Percentiles rank a stretch among this genome's conserved stretches.
Evolutionary conservation across 2,113 vertebrate species (phyloP).

Genomic region (Xenopus borealis): DNA sequence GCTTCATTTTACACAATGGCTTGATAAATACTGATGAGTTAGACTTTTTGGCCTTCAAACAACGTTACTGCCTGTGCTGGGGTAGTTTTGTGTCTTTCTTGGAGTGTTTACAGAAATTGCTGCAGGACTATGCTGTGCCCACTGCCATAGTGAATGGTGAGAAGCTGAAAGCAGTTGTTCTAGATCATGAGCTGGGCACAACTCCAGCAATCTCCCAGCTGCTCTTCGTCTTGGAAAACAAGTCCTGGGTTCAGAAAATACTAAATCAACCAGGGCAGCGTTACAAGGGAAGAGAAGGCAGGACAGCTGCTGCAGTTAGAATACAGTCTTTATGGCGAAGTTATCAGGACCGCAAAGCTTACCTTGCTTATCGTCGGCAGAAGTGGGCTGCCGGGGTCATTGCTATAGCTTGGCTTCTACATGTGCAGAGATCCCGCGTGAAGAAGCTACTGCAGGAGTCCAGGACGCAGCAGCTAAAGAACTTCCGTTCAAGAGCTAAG

Average conservation of each 20-base stretch:
- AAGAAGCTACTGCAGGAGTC: slow-evolving; percentile 68
- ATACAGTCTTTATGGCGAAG: slow-evolving; percentile 74
- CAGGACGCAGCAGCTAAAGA: slow-evolving; percentile 77
- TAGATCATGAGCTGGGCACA: slow-evolving; percentile 52
- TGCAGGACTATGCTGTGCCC: slow-evolving; percentile 69
- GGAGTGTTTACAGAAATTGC: slow-evolving; percentile 61
- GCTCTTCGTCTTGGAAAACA: slow-evolving; percentile 70
- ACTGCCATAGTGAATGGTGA: slow-evolving; percentile 62
- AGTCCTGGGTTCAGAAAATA: slow-evolving; percentile 54
- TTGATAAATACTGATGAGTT: slow-evolving; percentile 54
- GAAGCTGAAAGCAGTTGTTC: slow-evolving; percentile 54
- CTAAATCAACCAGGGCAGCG: slow-evolving; percentile 67
- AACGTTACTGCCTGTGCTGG: slow-evolving; percentile 64
- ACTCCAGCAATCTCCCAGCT: slow-evolving; percentile 49
- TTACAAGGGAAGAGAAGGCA: slow-evolving; percentile 69
- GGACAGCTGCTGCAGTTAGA: slow-evolving; percentile 57
- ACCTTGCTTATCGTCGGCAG: slow-evolving; percentile 51
- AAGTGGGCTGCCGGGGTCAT: slow-evolving; percentile 77
- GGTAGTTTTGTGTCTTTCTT: slow-evolving; percentile 57
- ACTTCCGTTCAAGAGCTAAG: slow-evolving; percentile 77
- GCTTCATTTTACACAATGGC: slow-evolving; percentile 62
- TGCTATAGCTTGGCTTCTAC: slow-evolving; percentile 65
- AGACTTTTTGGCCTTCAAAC: slow-evolving; percentile 69
- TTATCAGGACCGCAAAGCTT: slow-evolving; percentile 55
- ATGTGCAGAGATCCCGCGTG: slow-evolving; percentile 56